Evolutionary conservation across 2,797 vertebrate species (phyloP).

Genomic region (Eremophila alpestris): DNA sequence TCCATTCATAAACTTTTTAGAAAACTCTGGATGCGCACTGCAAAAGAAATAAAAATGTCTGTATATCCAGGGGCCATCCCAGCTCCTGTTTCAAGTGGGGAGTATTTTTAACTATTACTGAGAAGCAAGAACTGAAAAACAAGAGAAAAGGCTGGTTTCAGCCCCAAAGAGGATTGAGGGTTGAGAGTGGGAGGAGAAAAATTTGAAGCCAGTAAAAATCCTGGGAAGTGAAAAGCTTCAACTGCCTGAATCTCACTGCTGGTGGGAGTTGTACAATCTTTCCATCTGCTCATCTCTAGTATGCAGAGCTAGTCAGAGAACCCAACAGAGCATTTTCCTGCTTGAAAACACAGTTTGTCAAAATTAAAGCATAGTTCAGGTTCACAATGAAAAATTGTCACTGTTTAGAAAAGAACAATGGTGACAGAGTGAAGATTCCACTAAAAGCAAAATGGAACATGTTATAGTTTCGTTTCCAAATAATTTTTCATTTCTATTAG

Average conservation of each 20-base stretch:
- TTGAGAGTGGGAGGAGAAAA: slow-evolving; percentile 22
- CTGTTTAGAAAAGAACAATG: not conserved
- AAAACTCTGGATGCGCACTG: not conserved
- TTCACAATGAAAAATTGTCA: not conserved
- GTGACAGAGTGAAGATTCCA: not conserved
- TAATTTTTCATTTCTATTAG: not conserved
- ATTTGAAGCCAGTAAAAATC: not conserved
- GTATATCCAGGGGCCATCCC: not conserved
- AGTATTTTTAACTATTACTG: not conserved
- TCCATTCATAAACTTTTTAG: not conserved
- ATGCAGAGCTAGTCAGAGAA: not conserved
- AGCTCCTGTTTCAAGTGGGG: not conserved
- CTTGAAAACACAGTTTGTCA: not conserved
- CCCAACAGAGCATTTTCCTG: not conserved
- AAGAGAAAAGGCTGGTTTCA: not conserved
- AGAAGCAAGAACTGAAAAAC: not conserved
- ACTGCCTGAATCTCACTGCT: not conserved
- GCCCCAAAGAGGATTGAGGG: not conserved
- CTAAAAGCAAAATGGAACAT: not conserved
- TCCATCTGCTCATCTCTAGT: slow-evolving; percentile 35
- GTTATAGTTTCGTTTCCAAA: not conserved
- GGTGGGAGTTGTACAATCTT: slow-evolving; percentile 37
- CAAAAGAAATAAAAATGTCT: not conserved
- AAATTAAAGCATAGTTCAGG: not conserved
- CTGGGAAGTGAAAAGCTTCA: slow-evolving; percentile 29